A percentile compares a stretch with the other conserved stretches of the same genome.
Evolutionary conservation across 2,797 vertebrate species (phyloP).

Genomic region (Rhinella marina): DNA sequence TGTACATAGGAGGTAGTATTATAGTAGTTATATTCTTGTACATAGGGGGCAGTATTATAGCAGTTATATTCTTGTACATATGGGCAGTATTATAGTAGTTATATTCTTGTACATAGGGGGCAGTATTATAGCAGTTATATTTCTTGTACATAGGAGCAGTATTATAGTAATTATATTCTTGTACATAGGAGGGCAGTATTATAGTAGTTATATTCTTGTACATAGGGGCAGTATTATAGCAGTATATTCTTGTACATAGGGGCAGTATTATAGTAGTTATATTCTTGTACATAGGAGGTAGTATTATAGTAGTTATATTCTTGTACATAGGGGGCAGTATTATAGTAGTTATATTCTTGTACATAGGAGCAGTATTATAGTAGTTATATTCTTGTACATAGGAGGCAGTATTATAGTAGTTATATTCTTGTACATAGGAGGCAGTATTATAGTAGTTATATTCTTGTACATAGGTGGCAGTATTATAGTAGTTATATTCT

Average conservation of each 20-base stretch:
- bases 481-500: not conserved
- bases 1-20: not conserved
- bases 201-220: constrained; percentile 21
- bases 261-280: not conserved
- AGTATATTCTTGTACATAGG: not conserved
- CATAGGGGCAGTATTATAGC: constrained; percentile 5
- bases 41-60: constrained; percentile 1
- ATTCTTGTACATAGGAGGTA: not conserved
- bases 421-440: not conserved
- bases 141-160: not conserved
- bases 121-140: constrained; percentile 12
- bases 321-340: not conserved
- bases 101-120: not conserved
- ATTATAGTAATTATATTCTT: constrained; percentile 1
- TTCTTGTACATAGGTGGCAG: not conserved
- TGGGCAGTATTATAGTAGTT: not conserved
- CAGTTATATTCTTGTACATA: not conserved
- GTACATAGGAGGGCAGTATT: constrained; percentile 2
- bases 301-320: constrained; percentile 7
- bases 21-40: constrained; percentile 2
- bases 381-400: not conserved
- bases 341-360: not conserved
- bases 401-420: not conserved
- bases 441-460: not conserved
- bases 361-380: not conserved